Percentiles rank a stretch among this genome's conserved stretches.
phyloP scores from a whole-genome alignment of 1,140 invertebrate genomes.

The Drosophila subpulchrella region DNA sequence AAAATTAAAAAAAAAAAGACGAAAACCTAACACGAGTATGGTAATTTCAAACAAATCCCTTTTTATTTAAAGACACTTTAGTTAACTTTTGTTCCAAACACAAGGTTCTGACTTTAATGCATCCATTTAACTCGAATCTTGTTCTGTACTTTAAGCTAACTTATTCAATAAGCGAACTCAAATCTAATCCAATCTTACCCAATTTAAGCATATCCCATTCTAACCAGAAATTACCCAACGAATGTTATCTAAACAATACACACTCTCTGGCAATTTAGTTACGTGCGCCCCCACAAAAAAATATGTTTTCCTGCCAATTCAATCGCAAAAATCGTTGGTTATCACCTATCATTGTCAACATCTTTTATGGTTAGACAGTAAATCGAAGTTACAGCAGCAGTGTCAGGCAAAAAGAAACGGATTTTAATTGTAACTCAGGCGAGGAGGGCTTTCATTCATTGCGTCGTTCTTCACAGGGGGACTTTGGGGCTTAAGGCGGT shows the following conservation, averaged over 20 bases:
- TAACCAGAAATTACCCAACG: not conserved
- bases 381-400: constrained; percentile 1
- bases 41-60: too few species aligned
- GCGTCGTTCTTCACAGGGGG: not conserved
- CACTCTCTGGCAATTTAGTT: not conserved
- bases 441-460: not conserved
- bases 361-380: constrained; percentile 5
- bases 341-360: not conserved
- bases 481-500: not conserved
- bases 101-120: too few species aligned
- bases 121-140: too few species aligned
- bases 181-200: not conserved
- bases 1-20: too few species aligned
- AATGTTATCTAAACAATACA: not conserved
- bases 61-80: too few species aligned
- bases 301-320: constrained; percentile 1
- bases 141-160: not conserved
- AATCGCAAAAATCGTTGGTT: too few species aligned
- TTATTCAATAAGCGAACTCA: too few species aligned
- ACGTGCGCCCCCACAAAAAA: not conserved
- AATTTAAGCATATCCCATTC: not conserved
- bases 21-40: too few species aligned
- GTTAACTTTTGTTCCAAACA: too few species aligned
- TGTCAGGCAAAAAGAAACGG: not conserved
- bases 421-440: not conserved